These are phyloP conservation scores for Thumatha senex DNA, from an alignment of 2,888 invertebrate species.

Conservation along the genomic window DNA sequence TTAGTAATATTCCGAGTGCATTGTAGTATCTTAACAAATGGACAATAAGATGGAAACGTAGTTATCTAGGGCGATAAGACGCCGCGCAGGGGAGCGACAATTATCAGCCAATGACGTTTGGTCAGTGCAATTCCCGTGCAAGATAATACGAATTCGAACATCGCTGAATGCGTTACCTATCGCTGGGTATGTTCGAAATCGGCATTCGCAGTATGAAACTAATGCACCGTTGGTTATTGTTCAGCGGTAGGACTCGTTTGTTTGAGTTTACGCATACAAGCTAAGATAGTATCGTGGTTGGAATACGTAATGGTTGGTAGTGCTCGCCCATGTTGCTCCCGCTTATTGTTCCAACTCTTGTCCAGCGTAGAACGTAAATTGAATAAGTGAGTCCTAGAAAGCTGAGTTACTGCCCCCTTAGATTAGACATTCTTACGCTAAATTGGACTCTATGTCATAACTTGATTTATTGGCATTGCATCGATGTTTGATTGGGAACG, in stretches of 20 bases:
- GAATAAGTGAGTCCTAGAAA: slow-evolving; percentile 63
- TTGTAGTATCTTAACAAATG: slow-evolving; percentile 74
- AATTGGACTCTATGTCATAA: slow-evolving; percentile 59
- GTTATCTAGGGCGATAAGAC: slow-evolving; percentile 81
- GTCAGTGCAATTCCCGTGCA: slow-evolving; percentile 46
- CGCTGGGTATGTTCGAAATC: slow-evolving; percentile 29
- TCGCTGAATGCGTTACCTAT: slow-evolving; percentile 32
- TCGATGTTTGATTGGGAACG: slow-evolving; percentile 35
- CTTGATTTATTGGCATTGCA: slow-evolving; percentile 43
- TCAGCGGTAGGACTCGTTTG: slow-evolving; percentile 16
- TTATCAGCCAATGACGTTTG: slow-evolving; percentile 70
- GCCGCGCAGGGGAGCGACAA: slow-evolving; percentile 69
- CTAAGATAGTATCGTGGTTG: slow-evolving; percentile 63
- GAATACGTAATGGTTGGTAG: slow-evolving; percentile 80
- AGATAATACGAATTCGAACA: slow-evolving; percentile 14
- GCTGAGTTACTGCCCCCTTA: slow-evolving; percentile 42
- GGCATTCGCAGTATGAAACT: slow-evolving; percentile 2
- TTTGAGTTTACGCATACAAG: slow-evolving; percentile 33
- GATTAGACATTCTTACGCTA: slow-evolving; percentile 46
- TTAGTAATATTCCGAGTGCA: slow-evolving; percentile 82
- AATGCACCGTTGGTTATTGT: slow-evolving; percentile 25
- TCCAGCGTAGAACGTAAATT: slow-evolving; percentile 62
- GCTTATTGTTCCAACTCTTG: slow-evolving; percentile 63
- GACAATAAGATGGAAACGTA: slow-evolving; percentile 77
- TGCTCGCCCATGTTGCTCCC: slow-evolving; percentile 72